These are phyloP conservation scores for Tetramorium simillimum DNA, from an alignment of 1,140 invertebrate species.

Conservation along the genomic window DNA sequence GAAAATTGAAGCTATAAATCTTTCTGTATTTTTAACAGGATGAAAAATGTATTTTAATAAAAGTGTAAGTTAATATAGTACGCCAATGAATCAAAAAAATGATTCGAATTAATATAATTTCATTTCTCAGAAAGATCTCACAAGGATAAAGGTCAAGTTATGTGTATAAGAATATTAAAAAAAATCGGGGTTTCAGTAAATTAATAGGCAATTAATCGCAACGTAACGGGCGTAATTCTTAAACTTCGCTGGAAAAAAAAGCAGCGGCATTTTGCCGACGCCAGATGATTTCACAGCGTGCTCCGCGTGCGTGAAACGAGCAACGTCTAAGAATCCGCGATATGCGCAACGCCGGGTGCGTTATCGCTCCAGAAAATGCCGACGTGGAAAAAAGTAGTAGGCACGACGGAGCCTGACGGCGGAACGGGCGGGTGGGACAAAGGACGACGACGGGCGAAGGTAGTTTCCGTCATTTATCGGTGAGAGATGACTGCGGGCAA, in stretches of 20 bases:
- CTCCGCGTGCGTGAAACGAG: conserved; percentile 43
- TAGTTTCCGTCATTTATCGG: conserved; percentile 82
- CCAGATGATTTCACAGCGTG: conserved; percentile 24
- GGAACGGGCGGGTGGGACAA: conserved; percentile 53
- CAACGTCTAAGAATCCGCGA: conserved; percentile 40
- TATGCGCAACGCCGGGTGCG: conserved; percentile 33
- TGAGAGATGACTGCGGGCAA: conserved; percentile 79
- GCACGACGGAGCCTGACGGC: conserved; percentile 19
- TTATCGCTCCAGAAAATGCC: conserved; percentile 49
- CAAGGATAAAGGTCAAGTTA: not conserved
- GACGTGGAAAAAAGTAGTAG: conserved; percentile 53
- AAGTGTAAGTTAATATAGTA: not conserved
- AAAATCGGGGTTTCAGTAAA: not conserved
- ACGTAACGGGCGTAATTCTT: not conserved
- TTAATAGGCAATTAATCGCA: conserved; percentile 23
- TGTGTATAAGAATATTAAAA: not conserved
- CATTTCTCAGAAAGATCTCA: not conserved
- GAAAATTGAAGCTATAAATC: not conserved
- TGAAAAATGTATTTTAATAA: not conserved
- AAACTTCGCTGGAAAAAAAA: conserved; percentile 6
- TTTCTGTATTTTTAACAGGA: not conserved
- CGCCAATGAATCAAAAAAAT: not conserved
- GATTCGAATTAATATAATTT: not conserved
- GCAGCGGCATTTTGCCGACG: conserved; percentile 16
- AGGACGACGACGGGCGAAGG: conserved; percentile 68